Conservation (phyloP, 1,140 invertebrate species). For the Andrena cerasifolii region DNA sequence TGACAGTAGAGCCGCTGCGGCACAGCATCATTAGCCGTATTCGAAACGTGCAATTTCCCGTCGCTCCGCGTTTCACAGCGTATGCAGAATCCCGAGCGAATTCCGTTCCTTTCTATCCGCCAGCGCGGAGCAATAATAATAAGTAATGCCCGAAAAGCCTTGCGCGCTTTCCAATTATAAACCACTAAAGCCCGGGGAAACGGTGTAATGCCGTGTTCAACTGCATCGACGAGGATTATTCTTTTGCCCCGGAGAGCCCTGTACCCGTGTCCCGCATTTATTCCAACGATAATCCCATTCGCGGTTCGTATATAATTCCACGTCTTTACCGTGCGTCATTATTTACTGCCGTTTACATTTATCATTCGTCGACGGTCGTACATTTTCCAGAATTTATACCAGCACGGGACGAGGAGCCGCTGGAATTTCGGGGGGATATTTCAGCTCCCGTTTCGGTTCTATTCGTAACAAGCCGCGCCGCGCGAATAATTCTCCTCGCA, state of each 20-base stretch:
- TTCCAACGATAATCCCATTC: conserved; percentile 16
- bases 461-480: conserved; percentile 36
- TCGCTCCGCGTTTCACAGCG: too few relatives aligned
- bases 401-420: background rate
- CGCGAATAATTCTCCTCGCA: conserved; percentile 43
- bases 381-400: conserved; percentile 19
- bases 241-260: background rate
- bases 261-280: background rate
- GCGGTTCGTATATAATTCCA: conserved; percentile 20
- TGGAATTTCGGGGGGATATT: conserved; percentile 41
- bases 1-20: too few relatives aligned
- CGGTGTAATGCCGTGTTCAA: too few relatives aligned
- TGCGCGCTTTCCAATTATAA: too few relatives aligned
- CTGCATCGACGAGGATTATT: background rate
- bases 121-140: too few relatives aligned
- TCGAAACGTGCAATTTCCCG: too few relatives aligned
- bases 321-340: conserved; percentile 10
- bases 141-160: too few relatives aligned
- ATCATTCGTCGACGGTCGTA: conserved; percentile 29
- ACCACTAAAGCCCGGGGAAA: too few relatives aligned
- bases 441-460: conserved; percentile 12
- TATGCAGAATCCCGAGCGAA: too few relatives aligned
- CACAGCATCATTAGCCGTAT: too few relatives aligned
- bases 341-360: conserved; percentile 27
- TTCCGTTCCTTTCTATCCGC: too few relatives aligned